Base-by-base conservation (phyloP, 2,888 invertebrate species). In the Microplitis deprimator region DNA sequence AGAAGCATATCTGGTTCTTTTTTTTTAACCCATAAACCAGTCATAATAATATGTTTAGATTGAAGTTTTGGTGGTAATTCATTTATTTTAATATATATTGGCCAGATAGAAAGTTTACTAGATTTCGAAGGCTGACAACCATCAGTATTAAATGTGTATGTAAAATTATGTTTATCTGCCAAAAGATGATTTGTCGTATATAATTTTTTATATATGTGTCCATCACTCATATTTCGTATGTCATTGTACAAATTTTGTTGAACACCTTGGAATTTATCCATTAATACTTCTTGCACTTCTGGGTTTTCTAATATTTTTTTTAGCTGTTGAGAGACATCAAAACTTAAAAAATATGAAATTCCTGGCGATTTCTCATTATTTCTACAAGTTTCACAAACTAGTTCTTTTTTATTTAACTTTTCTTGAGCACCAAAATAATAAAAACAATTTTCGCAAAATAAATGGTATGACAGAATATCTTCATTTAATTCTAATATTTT, bases 21-120 rank as follows among this genome's bases (percentile, higher is more conserved):
- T 16, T 74, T 64, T 41, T 71, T 73, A 20, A 80, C 71, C 78
- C 78, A 80, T 29, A 80, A 41, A 67, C 77, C 78, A 38, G 73
- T 75, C 16, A 80, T 39, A 20, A 79, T 68, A 10, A 79, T 68
- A 70, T 78, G 65, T 67, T 80, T 78, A 7, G n/a, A 39, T 50
- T 77, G 50, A 10, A 73, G 60, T 29, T 69, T 65, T 29, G 29
- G 29, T 0, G 29, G 38, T 65, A 65, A 29, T 20, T 65, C 20
- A 65, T 65, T 7, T 6, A 65, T 65, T 13, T 13, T 29, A 65
- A 7, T 8, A 29, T 29, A 65, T 29, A 65, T 65, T 29, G 38
- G 65, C 65, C 29, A 65, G 6, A 29, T 13, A 2, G 29, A 65
- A 13, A 29, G 20, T 29, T 13, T 17, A 29, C 65, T 65, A 6